These are phyloP conservation scores for Diarsia dahlii DNA, from an alignment of 2,888 invertebrate species.

Conservation along the genomic window DNA sequence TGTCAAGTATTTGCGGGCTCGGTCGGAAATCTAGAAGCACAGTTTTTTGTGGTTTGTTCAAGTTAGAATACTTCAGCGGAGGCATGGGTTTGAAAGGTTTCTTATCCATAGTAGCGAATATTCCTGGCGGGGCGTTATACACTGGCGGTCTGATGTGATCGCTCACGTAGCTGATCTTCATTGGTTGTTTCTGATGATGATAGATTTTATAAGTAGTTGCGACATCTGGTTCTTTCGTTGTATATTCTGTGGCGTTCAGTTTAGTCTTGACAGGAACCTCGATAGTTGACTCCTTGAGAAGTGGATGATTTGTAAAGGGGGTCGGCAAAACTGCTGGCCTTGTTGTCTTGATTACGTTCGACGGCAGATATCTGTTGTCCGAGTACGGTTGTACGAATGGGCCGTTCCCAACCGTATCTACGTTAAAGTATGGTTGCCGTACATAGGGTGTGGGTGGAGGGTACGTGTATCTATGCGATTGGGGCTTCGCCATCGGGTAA, in stretches of 20 bases:
- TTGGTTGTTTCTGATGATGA: conserved; percentile 73
- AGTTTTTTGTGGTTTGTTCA: conserved; percentile 74
- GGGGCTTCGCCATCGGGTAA: conserved; percentile 76
- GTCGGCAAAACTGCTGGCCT: conserved; percentile 83
- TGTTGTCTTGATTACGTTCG: conserved; percentile 78
- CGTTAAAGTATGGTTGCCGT: conserved; percentile 76
- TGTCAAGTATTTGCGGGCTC: conserved; percentile 85
- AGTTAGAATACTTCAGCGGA: conserved; percentile 79
- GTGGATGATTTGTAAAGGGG: conserved; percentile 66
- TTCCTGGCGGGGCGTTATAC: conserved; percentile 87
- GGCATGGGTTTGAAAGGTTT: conserved; percentile 89
- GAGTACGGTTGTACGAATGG: conserved; percentile 68
- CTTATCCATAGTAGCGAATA: conserved; percentile 87
- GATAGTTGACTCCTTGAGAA: conserved; percentile 71
- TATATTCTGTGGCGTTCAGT: conserved; percentile 72
- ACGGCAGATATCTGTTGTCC: conserved; percentile 75
- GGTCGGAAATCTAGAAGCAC: conserved; percentile 83
- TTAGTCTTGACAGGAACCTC: conserved; percentile 71
- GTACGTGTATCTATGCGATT: conserved; percentile 75
- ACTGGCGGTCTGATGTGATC: conserved; percentile 85
- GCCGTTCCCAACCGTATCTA: conserved; percentile 62
- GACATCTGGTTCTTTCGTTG: conserved; percentile 75
- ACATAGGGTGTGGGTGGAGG: conserved; percentile 73
- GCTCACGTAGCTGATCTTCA: conserved; percentile 79
- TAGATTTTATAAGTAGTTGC: conserved; percentile 73